Percentiles rank a stretch among this genome's conserved stretches.
These are phyloP conservation scores for Himalopsyche anomala DNA, from an alignment of 2,888 invertebrate genomes.

Conservation along the genomic window DNA sequence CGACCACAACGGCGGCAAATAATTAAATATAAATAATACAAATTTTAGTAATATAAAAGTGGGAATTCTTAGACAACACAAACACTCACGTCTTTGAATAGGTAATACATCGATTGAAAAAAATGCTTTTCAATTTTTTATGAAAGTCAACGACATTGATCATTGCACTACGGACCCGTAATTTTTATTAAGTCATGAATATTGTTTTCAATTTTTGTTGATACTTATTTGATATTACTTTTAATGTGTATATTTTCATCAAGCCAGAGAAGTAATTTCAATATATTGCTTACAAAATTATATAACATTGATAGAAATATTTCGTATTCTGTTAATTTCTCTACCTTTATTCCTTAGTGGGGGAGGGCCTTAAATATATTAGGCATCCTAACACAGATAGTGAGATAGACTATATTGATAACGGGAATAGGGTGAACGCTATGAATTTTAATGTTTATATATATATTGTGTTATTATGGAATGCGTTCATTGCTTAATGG, in stretches of 20 bases:
- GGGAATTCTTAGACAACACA: too few species aligned
- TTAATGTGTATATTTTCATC: too few species aligned
- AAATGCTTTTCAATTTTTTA: too few species aligned
- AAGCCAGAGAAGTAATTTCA: not conserved
- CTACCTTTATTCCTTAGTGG: not conserved
- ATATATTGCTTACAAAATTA: not conserved
- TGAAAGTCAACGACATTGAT: too few species aligned
- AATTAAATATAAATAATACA: too few species aligned
- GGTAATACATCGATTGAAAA: too few species aligned
- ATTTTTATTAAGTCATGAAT: not conserved
- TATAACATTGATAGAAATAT: constrained; percentile 17
- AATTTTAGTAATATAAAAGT: too few species aligned
- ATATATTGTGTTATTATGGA: not conserved
- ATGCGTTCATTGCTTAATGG: not conserved
- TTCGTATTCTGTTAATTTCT: constrained; percentile 27
- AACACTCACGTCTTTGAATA: too few species aligned
- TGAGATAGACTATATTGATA: constrained; percentile 28
- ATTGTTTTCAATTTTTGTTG: not conserved
- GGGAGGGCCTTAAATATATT: constrained; percentile 1
- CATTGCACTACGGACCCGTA: too few species aligned
- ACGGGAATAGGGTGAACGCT: constrained; percentile 14
- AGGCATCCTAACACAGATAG: constrained; percentile 14
- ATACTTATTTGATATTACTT: not conserved
- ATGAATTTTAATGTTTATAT: constrained; percentile 36
- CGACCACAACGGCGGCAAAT: too few species aligned